Base-by-base conservation (phyloP, 2,888 invertebrate genomes). In the Synergus gifuensis region DNA sequence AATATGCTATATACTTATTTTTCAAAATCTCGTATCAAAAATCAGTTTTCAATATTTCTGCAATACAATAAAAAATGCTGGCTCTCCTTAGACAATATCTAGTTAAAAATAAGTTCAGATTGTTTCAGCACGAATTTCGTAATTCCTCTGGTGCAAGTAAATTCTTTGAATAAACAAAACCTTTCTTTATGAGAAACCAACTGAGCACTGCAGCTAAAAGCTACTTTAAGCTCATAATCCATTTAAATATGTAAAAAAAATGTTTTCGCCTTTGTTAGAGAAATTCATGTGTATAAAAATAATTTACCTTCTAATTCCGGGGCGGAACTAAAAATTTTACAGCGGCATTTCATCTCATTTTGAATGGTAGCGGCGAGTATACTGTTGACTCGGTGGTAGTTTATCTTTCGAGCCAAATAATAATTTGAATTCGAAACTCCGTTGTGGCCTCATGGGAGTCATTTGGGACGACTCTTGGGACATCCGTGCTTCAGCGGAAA, bases 391-490 rank as follows among this genome's bases (percentile, higher is more conserved):
- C 54, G 14, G 8, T 54, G 54, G 54, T 54, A 54, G n/a, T 54
- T 54, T 54, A 16, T 54, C 54, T 80, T 78, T 67, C 64, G 46
- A 69, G 16, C 77, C 64, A 80, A 83, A 84, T 83, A 83, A 83
- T 83, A 83, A 83, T 80, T 76, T 63, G 76, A 79, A 77, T 54
- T 49, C 22, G 81, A 54, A 76, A 79, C 77, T 76, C 78, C n/a
- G 54, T n/a, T 54, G 14, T 54, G 66, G 76, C 67, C 77, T 76
- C 76, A 58, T 16, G 36, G 11, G 78, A 79, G 63, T 66, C 78
- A 73, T 40, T 49, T 40, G n/a, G 2, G n/a, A 54, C n/a, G 54
- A 54, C 54, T 54, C 54, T 54, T 54, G 54, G 14, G 54, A 9
- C 8, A 54, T 54, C n/a, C 8, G 7, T 54, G n/a, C n/a, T 54